phyloP scores from a whole-genome alignment of 2,888 invertebrate genomes.

The Sacculina carcini region DNA sequence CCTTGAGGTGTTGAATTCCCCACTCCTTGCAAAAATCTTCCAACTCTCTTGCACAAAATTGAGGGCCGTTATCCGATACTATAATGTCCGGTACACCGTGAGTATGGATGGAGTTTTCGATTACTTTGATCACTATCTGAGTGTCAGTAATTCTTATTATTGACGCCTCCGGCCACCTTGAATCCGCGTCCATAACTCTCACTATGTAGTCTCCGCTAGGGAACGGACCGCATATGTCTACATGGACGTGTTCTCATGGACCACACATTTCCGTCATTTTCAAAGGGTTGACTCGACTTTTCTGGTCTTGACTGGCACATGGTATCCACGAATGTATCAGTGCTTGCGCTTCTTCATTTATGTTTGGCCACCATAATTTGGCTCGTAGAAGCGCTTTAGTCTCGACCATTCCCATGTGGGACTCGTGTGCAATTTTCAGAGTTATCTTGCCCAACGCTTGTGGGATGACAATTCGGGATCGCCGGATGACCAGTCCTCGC shows the following conservation, averaged over 20 bases:
- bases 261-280: not conserved
- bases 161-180: no score
- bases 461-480: not conserved
- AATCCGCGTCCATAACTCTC: no score
- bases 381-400: not conserved
- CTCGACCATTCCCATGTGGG: not conserved
- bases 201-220: constrained; percentile 1
- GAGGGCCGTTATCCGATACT: no score
- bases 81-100: no score
- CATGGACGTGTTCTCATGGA: not conserved
- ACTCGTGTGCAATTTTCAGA: not conserved
- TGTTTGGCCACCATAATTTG: constrained; percentile 2
- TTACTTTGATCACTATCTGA: no score
- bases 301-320: not conserved
- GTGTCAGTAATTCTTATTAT: no score
- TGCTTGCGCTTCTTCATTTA: not conserved
- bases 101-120: no score
- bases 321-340: not conserved
- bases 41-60: no score
- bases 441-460: not conserved
- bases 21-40: no score
- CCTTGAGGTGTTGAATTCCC: no score
- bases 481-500: not conserved
- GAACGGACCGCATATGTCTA: constrained; percentile 2
- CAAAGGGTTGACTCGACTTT: not conserved